Base-by-base conservation (phyloP, 2,888 invertebrate species). In the Noctua janthe region DNA sequence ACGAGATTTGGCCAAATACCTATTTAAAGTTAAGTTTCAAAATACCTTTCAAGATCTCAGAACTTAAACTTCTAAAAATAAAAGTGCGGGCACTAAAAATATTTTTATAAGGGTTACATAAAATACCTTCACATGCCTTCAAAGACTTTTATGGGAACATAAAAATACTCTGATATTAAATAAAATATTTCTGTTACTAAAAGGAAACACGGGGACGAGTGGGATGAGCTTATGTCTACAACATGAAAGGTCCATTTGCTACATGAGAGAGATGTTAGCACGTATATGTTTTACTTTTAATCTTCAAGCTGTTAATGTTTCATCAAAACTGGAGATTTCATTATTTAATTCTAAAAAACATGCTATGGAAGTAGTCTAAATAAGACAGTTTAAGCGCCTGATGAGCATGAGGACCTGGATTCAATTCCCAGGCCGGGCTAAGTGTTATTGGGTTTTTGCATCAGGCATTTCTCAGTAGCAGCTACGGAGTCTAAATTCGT, bases 131-230 rank as follows among this genome's bases (percentile, higher is more conserved):
- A 7, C 62, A 64, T 10, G 54, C 59, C 54, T 62, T 74, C 74
- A 66, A 82, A 73, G 59, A 66, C 39, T 73, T 82, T 82, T 76
- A 86, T 54, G 62, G 64, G 20, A 6, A 72, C 72, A 71, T 86
- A 78, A 78, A 78, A 74, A 66, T 72, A 10, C 49, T 49, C 59
- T n/a, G 43, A 54, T 75, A 75, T 69, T 17, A 59, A 71, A 64
- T 74, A 72, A 71, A 74, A 86, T 86, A 59, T 77, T 69, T 70
- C 66, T 69, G 54, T 76, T 67, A 74, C 67, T 84, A 39, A 78
- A 71, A 82, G 62, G 69, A 59, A 69, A 83, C 43, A 66, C 54
- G 39, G n/a, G 35, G 2, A 49, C 1, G 62, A 49, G 83, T 78
- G 49, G 83, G 74, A 78, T 56, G 62, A 66, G 72, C 71, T 76